A percentile compares a stretch with the other conserved stretches of the same genome.
phyloP scores from a whole-genome alignment of 2,888 invertebrate genomes.

The Meandrusa payeni region DNA sequence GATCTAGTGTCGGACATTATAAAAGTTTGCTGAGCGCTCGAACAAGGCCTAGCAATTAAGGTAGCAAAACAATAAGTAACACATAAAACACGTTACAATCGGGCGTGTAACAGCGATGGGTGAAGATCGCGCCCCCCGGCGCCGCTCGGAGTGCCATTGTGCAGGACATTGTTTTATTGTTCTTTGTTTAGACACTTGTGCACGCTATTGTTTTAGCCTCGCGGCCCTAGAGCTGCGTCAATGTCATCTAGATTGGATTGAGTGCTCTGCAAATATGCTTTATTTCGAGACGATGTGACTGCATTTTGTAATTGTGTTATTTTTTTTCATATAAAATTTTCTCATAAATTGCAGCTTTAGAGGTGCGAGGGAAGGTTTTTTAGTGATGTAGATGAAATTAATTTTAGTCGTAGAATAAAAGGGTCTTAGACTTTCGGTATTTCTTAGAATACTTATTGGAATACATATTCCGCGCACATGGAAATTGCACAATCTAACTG shows the following conservation, averaged over 20 bases:
- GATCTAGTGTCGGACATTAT: too few relatives aligned
- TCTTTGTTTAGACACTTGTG: conserved; percentile 47
- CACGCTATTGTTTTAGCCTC: conserved; percentile 56
- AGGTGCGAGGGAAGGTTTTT: too few relatives aligned
- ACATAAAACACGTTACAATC: conserved; percentile 25
- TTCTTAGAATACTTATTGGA: too few relatives aligned
- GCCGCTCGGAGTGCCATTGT: conserved; percentile 43
- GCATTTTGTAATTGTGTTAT: conserved; percentile 34
- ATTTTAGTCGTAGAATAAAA: too few relatives aligned
- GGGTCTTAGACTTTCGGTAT: too few relatives aligned
- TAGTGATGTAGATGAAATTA: too few relatives aligned
- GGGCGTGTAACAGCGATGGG: conserved; percentile 25
- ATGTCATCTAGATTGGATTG: conserved; percentile 43
- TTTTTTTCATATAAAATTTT: too few relatives aligned
- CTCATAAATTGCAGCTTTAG: too few relatives aligned
- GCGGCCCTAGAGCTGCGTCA: conserved; percentile 45
- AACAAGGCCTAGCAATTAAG: conserved; percentile 29
- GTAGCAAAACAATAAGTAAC: conserved; percentile 21
- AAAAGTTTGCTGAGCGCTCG: conserved; percentile 27
- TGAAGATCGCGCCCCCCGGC: conserved; percentile 30
- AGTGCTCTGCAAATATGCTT: conserved; percentile 42
- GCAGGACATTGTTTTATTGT: conserved; percentile 37
- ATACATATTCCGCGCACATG: too few relatives aligned
- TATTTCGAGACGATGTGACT: conserved; percentile 25
- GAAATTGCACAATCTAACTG: too few relatives aligned